Conservation (phyloP, 1,140 invertebrate genomes). For the Drosophila bocqueti region DNA sequence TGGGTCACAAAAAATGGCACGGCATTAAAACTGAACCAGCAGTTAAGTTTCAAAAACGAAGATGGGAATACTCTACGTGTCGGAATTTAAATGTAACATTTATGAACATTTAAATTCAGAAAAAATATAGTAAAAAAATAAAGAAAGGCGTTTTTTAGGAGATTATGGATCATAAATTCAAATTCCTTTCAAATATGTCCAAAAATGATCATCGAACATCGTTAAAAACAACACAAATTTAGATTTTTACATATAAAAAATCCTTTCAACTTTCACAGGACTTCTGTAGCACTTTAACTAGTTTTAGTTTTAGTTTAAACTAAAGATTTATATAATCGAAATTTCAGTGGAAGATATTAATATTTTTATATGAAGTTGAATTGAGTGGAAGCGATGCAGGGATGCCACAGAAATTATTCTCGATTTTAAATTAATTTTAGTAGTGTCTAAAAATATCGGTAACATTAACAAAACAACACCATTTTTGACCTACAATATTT, state of each 20-base stretch:
- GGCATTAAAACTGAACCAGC: conserved; percentile 59
- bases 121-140: not conserved
- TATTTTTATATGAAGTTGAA: too few species aligned
- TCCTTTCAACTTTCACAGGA: not conserved
- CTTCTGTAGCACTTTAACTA: not conserved
- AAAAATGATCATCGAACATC: too few species aligned
- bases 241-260: not conserved
- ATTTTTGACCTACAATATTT: too few species aligned
- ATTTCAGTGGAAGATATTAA: too few species aligned
- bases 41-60: conserved; percentile 2
- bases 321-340: not conserved
- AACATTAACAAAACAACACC: too few species aligned
- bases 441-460: not conserved
- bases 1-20: conserved; percentile 65
- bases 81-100: not conserved
- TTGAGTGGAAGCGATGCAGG: too few species aligned
- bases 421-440: not conserved
- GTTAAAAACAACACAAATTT: too few species aligned
- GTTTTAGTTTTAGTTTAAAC: too few species aligned
- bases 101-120: too few species aligned
- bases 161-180: not conserved
- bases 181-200: not conserved
- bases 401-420: not conserved
- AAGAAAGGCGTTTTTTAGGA: too few species aligned
- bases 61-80: conserved; percentile 14